Conservation (phyloP, 2,888 invertebrate species). For the Campoplex capitator region DNA sequence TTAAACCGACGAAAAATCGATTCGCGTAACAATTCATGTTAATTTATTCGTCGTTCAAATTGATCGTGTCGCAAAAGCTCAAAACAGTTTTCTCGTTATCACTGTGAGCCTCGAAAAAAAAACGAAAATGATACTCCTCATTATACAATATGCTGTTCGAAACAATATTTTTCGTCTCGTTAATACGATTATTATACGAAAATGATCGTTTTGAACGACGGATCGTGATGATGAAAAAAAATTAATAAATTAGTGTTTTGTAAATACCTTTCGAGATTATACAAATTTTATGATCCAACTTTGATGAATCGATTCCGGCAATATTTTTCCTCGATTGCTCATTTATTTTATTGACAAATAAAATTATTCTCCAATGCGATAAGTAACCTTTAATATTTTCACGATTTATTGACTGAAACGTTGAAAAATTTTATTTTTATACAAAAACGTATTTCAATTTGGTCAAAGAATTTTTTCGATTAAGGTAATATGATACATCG, state of each 20-base stretch:
- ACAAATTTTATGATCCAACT: constrained; percentile 13
- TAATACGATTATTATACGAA: constrained; percentile 45
- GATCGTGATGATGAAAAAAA: constrained; percentile 7
- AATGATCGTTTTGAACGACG: not conserved
- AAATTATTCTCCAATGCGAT: not conserved
- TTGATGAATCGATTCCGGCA: constrained; percentile 12
- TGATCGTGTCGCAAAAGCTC: not conserved
- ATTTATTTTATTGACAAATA: not conserved
- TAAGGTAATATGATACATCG: not conserved
- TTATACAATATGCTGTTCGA: not conserved
- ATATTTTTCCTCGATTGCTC: not conserved
- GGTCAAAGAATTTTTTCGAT: not conserved
- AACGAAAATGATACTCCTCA: constrained; percentile 1
- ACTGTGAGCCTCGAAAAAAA: not conserved
- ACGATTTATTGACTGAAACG: not conserved
- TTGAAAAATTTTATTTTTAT: not conserved
- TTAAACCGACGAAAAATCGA: not conserved
- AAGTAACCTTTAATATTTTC: not conserved
- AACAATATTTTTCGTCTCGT: not conserved
- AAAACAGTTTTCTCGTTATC: constrained; percentile 15
- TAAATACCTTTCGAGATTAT: constrained; percentile 1
- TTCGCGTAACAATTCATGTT: not conserved
- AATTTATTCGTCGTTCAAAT: constrained; percentile 17
- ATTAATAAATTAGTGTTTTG: constrained; percentile 8
- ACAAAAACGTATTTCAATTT: not conserved